phyloP scores from a whole-genome alignment of 2,888 invertebrate species.

The Salticus scenicus region DNA sequence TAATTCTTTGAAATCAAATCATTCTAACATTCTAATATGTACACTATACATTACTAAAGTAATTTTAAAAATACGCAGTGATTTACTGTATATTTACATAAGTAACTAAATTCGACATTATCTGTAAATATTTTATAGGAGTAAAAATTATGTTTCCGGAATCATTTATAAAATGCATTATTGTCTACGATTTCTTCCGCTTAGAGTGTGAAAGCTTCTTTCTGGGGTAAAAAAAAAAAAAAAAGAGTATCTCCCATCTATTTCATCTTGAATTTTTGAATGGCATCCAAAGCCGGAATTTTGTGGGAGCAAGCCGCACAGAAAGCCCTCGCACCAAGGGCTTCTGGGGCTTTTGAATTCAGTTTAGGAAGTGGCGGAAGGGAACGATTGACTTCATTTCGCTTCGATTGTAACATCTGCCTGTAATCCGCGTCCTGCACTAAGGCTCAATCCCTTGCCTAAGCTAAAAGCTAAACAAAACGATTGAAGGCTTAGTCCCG shows the following conservation, averaged over 20 bases:
- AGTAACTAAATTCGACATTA: too few relatives aligned
- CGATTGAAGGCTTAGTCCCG: slow-evolving; percentile 34
- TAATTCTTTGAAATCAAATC: too few relatives aligned
- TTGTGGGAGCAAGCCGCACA: slow-evolving; percentile 36
- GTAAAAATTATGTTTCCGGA: too few relatives aligned
- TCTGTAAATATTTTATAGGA: too few relatives aligned
- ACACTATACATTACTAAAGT: too few relatives aligned
- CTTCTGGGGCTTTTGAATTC: background rate
- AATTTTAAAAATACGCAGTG: too few relatives aligned
- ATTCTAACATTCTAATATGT: too few relatives aligned
- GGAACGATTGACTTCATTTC: slow-evolving; percentile 52
- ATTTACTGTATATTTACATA: too few relatives aligned
- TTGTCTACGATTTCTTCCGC: too few relatives aligned
- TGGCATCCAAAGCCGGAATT: background rate
- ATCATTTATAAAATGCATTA: background rate
- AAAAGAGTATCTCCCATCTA: background rate
- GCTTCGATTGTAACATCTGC: slow-evolving; percentile 21
- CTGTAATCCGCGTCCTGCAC: slow-evolving; percentile 60
- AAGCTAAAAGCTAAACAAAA: slow-evolving; percentile 69
- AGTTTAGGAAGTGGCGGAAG: slow-evolving; percentile 22
- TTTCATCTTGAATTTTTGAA: background rate
- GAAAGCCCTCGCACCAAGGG: slow-evolving; percentile 10
- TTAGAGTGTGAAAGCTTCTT: too few relatives aligned
- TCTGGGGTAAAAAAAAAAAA: background rate
- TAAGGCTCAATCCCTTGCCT: slow-evolving; percentile 39